Conservation (phyloP, 2,888 invertebrate species). For the Glyphotaelius pellucidus region DNA sequence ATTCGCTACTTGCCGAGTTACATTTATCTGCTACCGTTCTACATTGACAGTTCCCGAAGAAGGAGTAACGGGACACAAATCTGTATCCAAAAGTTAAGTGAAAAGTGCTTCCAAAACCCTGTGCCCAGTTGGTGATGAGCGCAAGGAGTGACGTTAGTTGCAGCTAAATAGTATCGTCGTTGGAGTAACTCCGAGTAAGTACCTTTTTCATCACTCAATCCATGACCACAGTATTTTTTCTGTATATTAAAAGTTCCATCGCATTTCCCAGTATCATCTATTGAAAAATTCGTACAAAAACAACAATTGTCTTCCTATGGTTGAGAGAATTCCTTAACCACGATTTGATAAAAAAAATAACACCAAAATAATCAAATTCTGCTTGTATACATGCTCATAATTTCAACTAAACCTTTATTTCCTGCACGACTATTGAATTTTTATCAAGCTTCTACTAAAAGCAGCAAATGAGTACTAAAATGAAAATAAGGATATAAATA, state of each 20-base stretch:
- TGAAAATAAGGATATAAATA: not conserved
- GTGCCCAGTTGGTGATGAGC: conserved; percentile 46
- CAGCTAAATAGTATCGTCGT: conserved; percentile 10
- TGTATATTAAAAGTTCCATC: not conserved
- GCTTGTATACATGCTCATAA: not conserved
- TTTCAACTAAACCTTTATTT: not conserved
- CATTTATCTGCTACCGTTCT: not conserved
- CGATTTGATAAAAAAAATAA: not conserved
- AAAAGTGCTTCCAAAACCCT: conserved; percentile 26
- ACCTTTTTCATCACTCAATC: not conserved
- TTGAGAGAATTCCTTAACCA: not conserved
- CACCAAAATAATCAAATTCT: not conserved
- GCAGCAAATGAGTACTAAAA: not conserved
- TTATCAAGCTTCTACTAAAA: not conserved
- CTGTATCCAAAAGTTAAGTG: conserved; percentile 1
- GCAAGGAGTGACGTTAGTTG: conserved; percentile 13
- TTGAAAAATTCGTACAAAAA: not conserved
- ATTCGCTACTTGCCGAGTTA: not conserved
- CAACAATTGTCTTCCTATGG: not conserved
- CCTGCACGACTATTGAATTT: not conserved
- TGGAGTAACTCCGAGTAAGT: conserved; percentile 20
- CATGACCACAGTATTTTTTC: not conserved
- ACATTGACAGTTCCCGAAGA: not conserved
- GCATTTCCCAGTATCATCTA: not conserved
- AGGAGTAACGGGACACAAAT: not conserved